phyloP scores from a whole-genome alignment of 2,797 vertebrate species.

The Diglossa cyanea region DNA sequence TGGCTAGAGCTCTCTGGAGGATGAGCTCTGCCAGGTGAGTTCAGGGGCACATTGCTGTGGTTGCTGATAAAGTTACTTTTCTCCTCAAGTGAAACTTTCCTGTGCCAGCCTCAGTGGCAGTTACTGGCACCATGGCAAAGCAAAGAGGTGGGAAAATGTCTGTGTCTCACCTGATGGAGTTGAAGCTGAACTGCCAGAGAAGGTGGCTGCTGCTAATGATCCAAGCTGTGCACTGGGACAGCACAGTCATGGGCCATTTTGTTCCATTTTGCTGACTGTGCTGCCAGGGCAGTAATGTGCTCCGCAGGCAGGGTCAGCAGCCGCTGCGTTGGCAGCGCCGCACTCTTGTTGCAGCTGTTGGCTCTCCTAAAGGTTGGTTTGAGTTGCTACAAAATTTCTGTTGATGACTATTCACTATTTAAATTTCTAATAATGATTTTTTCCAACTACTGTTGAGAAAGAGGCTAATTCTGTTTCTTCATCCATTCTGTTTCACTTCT shows the following conservation, averaged over 20 bases:
- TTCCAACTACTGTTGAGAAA: neutral
- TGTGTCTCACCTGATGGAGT: neutral
- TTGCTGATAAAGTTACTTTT: neutral
- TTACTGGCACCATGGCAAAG: neutral
- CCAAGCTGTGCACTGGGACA: neutral
- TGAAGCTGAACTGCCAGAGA: neutral
- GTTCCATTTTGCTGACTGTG: neutral
- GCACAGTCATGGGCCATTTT: neutral
- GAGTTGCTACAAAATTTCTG: neutral
- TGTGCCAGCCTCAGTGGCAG: neutral
- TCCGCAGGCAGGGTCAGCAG: neutral
- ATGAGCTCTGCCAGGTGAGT: neutral
- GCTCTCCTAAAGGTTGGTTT: neutral
- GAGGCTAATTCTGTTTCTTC: neutral
- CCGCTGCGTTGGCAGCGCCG: neutral
- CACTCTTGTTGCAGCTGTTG: neutral
- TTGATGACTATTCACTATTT: neutral
- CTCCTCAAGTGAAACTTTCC: neutral
- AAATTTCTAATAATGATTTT: neutral
- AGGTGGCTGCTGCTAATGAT: neutral
- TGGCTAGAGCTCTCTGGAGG: neutral
- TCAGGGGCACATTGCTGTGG: neutral
- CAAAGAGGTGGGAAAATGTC: neutral
- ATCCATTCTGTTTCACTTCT: neutral
- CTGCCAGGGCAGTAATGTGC: neutral